Evolutionary conservation across 1,140 invertebrate genomes (phyloP), one percentile per base, ranked within the genome.

Genomic region (Stegodyphus mimosarum): DNA sequence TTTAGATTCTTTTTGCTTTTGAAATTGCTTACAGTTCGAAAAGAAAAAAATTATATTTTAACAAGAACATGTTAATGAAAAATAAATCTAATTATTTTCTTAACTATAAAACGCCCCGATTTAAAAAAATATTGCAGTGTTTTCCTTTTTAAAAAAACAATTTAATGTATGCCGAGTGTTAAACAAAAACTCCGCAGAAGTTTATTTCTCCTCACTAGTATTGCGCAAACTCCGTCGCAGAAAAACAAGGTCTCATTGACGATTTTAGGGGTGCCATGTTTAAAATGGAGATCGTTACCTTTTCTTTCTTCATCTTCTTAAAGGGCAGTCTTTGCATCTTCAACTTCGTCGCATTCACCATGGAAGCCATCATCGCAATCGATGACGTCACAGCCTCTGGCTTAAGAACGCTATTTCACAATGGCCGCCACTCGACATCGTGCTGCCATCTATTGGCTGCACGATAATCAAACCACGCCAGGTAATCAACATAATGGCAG

Each of bases 231-330:
- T 71, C 70, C 53, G 67, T 53, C 33, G 76, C 64, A n/a, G 63
- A 81, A 81, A 72, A 52, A 71, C 67, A 81, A 72, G 78, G 33
- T 81, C 80, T 83, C 80, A 83, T 83, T 83, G 70, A 64, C 80
- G 70, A 83, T 64, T 83, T 83, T 49, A 74, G 80, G 80, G 71
- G 80, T 83, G 80, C 80, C 80, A 83, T 74, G 80, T 83, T 83
- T 83, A 83, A 83, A 83, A 83, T 83, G 80, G 80, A 83, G 80
- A 83, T 83, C 80, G 80, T 83, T 83, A 83, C 80, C 80, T 83
- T 83, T 83, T 74, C 80, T 83, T 83, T 83, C 80, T 83, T 83
- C 80, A 83, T 83, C 80, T 83, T 83, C 80, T 83, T 81, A 72
- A 83, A 83, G 69, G 71, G 80, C 69, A 83, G 70, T 83, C 80